Percentiles rank a stretch among this genome's conserved stretches.
These are phyloP conservation scores for Heliocidaris tuberculata DNA, from an alignment of 35 echinoderm and acorn worm species.

Conservation along the genomic window DNA sequence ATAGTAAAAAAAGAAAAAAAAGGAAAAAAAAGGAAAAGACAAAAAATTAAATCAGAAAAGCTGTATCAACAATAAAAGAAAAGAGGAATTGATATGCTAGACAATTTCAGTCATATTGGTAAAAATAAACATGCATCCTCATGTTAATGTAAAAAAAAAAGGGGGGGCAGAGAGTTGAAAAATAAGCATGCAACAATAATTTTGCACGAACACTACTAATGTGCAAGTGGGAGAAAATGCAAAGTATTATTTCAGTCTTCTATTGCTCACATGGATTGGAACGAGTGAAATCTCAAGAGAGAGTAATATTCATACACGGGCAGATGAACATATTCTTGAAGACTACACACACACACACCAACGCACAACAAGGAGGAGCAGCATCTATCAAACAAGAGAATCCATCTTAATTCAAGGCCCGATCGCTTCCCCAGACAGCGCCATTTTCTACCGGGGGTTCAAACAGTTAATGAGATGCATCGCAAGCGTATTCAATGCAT, in stretches of 20 bases:
- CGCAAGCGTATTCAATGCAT: background rate
- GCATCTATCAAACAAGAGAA: background rate
- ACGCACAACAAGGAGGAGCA: background rate
- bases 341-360: background rate
- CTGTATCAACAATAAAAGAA: too few species aligned
- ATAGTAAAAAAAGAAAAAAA: too few species aligned
- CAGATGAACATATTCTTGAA: background rate
- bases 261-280: background rate
- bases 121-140: too few species aligned
- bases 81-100: too few species aligned
- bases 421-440: background rate
- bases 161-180: too few species aligned
- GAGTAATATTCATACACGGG: background rate
- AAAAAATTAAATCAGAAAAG: too few species aligned
- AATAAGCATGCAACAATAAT: too few species aligned
- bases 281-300: background rate
- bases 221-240: background rate
- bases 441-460: conserved; percentile 18
- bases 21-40: too few species aligned
- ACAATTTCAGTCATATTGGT: too few species aligned
- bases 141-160: too few species aligned
- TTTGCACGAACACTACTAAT: too few species aligned
- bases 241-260: background rate
- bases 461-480: conserved; percentile 38
- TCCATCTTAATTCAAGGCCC: conserved; percentile 2